Percentiles rank a stretch among this genome's conserved stretches.
Conservation (phyloP, 2,113 vertebrate species). For the Pao palembangensis region DNA sequence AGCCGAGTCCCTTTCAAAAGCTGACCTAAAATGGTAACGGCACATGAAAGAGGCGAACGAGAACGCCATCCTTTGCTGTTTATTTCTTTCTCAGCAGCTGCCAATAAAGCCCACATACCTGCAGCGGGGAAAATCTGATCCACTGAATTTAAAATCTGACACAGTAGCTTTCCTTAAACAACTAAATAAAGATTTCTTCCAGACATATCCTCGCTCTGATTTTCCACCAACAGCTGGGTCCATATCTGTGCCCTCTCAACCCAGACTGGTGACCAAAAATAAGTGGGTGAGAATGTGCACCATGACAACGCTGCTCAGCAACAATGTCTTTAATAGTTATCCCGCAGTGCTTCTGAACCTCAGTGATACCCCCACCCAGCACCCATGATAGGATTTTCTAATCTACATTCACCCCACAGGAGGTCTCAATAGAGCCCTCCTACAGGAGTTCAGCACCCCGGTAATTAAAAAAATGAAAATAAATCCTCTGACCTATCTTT, state of each 20-base stretch:
- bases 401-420: slow-evolving; percentile 33
- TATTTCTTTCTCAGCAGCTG: slow-evolving; percentile 46
- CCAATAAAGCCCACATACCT: slow-evolving; percentile 38
- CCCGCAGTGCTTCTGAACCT: slow-evolving; percentile 15
- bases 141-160: slow-evolving; percentile 19
- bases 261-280: slow-evolving; percentile 43
- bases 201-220: slow-evolving; percentile 6
- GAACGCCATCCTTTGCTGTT: slow-evolving; percentile 46
- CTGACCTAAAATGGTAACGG: slow-evolving; percentile 70
- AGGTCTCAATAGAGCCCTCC: slow-evolving; percentile 9
- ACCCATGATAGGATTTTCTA: slow-evolving; percentile 34
- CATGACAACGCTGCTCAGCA: slow-evolving; percentile 53
- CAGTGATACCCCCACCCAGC: slow-evolving; percentile 6
- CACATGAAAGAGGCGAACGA: slow-evolving; percentile 33
- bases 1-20: slow-evolving; percentile 43
- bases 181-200: slow-evolving; percentile 20
- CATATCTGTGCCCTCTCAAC: slow-evolving; percentile 38
- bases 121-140: slow-evolving; percentile 16
- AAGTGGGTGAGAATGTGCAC: slow-evolving; percentile 34
- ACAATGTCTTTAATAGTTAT: slow-evolving; percentile 57
- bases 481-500: slow-evolving; percentile 59
- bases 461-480: slow-evolving; percentile 34
- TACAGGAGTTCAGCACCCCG: slow-evolving; percentile 13
- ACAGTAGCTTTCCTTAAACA: slow-evolving; percentile 25
- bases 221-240: slow-evolving; percentile 52